Conservation (phyloP, 1,140 invertebrate genomes). For the Drosophila kanapiae region DNA sequence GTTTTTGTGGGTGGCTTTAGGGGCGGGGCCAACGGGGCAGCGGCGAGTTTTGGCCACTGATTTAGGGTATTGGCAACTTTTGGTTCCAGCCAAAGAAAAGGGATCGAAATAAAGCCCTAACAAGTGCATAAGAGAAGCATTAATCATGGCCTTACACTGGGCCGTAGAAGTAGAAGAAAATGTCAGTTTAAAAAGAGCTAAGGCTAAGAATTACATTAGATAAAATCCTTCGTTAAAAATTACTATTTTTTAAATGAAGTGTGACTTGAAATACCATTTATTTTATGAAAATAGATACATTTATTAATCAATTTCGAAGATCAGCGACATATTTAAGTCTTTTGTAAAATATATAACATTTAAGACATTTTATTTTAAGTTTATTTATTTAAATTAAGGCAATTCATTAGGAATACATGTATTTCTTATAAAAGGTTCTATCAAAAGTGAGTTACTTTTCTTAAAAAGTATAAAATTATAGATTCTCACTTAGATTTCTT, state of each 20-base stretch:
- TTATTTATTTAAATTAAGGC: too few relatives aligned
- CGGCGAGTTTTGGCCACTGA: slow-evolving; percentile 49
- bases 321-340: background rate
- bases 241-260: background rate
- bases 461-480: too few relatives aligned
- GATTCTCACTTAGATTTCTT: too few relatives aligned
- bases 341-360: too few relatives aligned
- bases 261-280: background rate
- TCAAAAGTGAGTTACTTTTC: too few relatives aligned
- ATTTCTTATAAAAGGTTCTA: too few relatives aligned
- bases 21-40: background rate
- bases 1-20: background rate
- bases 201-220: background rate
- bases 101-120: slow-evolving; percentile 18
- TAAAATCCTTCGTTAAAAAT: background rate
- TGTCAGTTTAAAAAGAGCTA: too few relatives aligned
- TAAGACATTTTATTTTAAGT: too few relatives aligned
- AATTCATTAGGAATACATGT: too few relatives aligned
- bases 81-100: slow-evolving; percentile 32
- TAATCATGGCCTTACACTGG: slow-evolving; percentile 13
- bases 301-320: background rate
- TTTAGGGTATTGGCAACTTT: slow-evolving; percentile 41
- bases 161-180: background rate
- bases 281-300: background rate
- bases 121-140: slow-evolving; percentile 15